Conservation (phyloP, 2,113 vertebrate genomes). For the Anseranas semipalmata region DNA sequence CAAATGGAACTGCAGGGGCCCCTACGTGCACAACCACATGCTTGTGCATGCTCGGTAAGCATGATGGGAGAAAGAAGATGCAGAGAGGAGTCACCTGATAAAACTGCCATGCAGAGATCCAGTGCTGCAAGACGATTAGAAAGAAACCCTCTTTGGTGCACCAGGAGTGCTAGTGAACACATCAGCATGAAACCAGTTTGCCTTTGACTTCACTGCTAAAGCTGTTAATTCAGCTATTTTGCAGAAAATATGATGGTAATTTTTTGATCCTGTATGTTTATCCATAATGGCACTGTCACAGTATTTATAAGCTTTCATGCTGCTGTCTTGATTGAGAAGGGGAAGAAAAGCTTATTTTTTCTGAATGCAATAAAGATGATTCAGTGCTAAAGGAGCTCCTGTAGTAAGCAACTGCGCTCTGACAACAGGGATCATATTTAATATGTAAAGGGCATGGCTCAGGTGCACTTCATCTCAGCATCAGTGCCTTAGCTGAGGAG, state of each 20-base stretch:
- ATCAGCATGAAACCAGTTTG: background rate
- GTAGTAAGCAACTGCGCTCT: background rate
- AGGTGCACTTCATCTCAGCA: background rate
- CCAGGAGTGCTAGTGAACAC: background rate
- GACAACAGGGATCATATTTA: background rate
- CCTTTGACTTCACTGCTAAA: background rate
- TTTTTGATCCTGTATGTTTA: background rate
- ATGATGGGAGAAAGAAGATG: background rate
- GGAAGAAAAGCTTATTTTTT: background rate
- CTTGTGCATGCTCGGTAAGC: background rate
- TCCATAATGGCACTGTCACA: background rate
- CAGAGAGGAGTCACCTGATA: background rate
- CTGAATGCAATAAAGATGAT: background rate
- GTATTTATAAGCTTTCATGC: background rate
- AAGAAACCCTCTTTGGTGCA: background rate
- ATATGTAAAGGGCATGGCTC: background rate
- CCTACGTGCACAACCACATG: background rate
- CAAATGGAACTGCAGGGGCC: background rate
- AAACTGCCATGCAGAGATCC: background rate
- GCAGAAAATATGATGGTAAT: background rate
- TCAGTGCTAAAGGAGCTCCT: background rate
- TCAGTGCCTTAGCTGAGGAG: background rate
- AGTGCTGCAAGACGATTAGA: background rate
- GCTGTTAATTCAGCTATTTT: background rate
- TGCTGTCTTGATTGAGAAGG: background rate